A percentile compares a stretch with the other conserved stretches of the same genome.
phyloP scores from a whole-genome alignment of 2,113 vertebrate species.

The Dolichotis patagonum region DNA sequence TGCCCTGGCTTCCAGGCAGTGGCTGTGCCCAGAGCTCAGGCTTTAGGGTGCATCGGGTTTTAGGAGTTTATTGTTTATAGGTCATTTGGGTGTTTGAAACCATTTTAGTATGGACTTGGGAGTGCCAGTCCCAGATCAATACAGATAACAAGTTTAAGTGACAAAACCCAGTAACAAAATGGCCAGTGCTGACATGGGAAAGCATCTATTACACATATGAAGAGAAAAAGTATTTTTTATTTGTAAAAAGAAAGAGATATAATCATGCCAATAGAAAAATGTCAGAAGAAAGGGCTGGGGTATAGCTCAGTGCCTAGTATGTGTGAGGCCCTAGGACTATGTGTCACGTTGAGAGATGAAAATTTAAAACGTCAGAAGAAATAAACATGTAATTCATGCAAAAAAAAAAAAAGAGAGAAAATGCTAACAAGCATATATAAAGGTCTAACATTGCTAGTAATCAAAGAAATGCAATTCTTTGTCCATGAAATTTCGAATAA shows the following conservation, averaged over 20 bases:
- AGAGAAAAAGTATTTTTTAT: slow-evolving; percentile 26
- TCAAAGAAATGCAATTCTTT: slow-evolving; percentile 40
- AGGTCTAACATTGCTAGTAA: neutral
- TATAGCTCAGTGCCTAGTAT: neutral
- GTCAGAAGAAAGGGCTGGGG: neutral
- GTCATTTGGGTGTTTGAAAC: slow-evolving; percentile 12
- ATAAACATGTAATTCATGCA: neutral
- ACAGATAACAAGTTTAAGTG: neutral
- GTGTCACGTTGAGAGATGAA: neutral
- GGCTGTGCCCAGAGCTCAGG: neutral
- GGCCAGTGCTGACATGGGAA: neutral
- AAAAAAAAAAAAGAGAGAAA: neutral
- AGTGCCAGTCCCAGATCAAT: neutral
- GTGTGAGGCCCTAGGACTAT: neutral
- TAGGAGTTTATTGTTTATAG: neutral
- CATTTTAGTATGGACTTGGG: neutral
- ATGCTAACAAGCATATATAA: neutral
- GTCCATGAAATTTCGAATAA: slow-evolving; percentile 24
- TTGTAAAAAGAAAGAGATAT: slow-evolving; percentile 1
- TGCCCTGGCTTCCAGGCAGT: neutral
- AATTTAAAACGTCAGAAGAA: neutral
- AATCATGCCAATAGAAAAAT: neutral
- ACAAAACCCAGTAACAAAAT: neutral
- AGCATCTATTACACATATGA: neutral
- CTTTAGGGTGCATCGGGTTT: neutral